phyloP scores from a whole-genome alignment of 2,113 vertebrate genomes.

The Hyperopisus bebe region DNA sequence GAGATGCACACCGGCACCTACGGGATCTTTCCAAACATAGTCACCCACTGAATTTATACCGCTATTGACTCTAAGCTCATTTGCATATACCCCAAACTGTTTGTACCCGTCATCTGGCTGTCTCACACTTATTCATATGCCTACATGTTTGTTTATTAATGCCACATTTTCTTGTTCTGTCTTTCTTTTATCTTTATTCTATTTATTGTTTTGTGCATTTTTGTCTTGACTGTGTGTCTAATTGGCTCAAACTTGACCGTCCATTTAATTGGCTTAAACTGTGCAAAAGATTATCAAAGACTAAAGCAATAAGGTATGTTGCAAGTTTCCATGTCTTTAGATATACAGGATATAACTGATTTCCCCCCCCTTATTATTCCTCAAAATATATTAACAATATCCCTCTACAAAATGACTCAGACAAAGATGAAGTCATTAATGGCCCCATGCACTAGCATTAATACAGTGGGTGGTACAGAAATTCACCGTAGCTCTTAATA shows the following conservation, averaged over 20 bases:
- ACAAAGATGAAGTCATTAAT: constrained; percentile 34
- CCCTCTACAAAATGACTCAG: constrained; percentile 14
- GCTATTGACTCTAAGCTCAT: not conserved
- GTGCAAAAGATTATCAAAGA: constrained; percentile 1
- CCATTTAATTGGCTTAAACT: not conserved
- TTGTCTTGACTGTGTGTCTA: not conserved
- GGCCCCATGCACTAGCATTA: constrained; percentile 31
- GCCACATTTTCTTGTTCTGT: not conserved
- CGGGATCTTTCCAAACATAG: not conserved
- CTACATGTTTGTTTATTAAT: not conserved
- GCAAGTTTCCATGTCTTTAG: not conserved
- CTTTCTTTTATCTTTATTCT: not conserved
- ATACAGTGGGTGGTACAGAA: constrained; percentile 41
- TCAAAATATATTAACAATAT: not conserved
- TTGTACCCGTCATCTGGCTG: not conserved
- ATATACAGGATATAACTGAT: not conserved
- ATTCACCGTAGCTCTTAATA: constrained; percentile 44
- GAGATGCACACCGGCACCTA: not conserved
- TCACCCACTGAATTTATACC: not conserved
- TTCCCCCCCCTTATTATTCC: not conserved
- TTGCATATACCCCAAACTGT: not conserved
- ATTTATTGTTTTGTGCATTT: not conserved
- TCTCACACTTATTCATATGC: not conserved
- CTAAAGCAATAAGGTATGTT: not conserved
- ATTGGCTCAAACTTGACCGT: not conserved